Conservation (phyloP, 1,140 invertebrate species). For the Drosophila quadrilineata region DNA sequence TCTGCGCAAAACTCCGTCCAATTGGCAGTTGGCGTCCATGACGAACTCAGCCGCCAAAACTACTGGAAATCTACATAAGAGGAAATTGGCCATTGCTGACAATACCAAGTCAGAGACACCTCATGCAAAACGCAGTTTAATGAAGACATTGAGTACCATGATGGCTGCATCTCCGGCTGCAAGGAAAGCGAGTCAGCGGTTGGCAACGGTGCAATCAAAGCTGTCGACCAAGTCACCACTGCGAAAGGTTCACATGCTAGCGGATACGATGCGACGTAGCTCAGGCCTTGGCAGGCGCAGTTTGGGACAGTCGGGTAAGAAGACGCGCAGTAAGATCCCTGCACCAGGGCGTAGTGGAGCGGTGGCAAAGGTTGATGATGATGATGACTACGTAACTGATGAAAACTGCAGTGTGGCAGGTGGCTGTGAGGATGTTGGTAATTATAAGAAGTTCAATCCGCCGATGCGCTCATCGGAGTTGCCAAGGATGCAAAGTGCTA, state of each 20-base stretch:
- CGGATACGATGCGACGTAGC: slow-evolving; percentile 33
- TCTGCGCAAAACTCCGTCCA: slow-evolving; percentile 65
- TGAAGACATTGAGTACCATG: slow-evolving; percentile 21
- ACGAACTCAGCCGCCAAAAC: slow-evolving; percentile 26
- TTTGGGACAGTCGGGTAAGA: slow-evolving; percentile 2
- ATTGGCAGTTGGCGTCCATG: slow-evolving; percentile 19
- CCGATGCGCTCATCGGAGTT: slow-evolving; percentile 37
- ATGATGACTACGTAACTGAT: slow-evolving; percentile 20
- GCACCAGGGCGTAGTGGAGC: too few species aligned
- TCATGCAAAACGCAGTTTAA: slow-evolving; percentile 40
- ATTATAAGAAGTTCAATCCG: slow-evolving; percentile 31
- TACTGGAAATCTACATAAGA: slow-evolving; percentile 37
- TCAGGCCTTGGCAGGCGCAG: slow-evolving; percentile 26
- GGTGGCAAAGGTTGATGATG: background rate
- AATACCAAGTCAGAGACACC: slow-evolving; percentile 17
- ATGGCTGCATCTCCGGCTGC: slow-evolving; percentile 13
- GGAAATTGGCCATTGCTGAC: slow-evolving; percentile 9
- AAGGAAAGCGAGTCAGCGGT: background rate
- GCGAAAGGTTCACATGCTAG: slow-evolving; percentile 38
- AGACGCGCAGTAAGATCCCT: background rate
- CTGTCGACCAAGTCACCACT: slow-evolving; percentile 23
- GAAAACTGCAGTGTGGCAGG: slow-evolving; percentile 7
- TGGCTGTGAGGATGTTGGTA: slow-evolving; percentile 24
- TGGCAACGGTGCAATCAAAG: background rate
- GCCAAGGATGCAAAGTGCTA: background rate